A percentile compares a stretch with the other conserved stretches of the same genome.
Evolutionary conservation across 2,888 invertebrate species (phyloP).

Genomic region (Pimpla rufipes): DNA sequence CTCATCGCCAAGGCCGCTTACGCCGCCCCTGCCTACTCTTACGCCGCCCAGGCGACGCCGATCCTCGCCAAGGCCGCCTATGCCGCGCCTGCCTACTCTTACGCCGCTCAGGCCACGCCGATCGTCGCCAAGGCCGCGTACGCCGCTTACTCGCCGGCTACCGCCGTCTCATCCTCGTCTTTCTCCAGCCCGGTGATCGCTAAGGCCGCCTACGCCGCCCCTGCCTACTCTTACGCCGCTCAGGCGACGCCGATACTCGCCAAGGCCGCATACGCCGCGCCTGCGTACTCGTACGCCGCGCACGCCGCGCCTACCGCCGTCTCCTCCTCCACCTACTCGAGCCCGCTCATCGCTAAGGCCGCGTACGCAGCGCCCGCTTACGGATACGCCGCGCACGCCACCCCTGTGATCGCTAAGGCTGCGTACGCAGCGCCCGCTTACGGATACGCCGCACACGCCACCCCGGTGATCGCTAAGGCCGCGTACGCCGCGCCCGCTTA

Average conservation of each 20-base stretch:
- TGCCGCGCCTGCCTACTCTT: constrained; percentile 63
- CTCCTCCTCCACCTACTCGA: constrained; percentile 48
- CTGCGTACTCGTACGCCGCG: constrained; percentile 61
- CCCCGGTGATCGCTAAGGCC: constrained; percentile 70
- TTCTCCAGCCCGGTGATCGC: constrained; percentile 65
- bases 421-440: constrained; percentile 65
- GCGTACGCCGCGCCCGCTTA: constrained; percentile 68
- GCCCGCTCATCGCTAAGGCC: constrained; percentile 66
- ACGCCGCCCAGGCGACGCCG: constrained; percentile 70
- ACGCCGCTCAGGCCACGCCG: constrained; percentile 64
- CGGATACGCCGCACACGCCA: constrained; percentile 51
- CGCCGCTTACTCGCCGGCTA: constrained; percentile 53
- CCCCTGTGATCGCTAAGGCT: constrained; percentile 70
- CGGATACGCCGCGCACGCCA: constrained; percentile 69
- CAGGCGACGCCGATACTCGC: constrained; percentile 64
- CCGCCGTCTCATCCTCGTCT: constrained; percentile 57
- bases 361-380: constrained; percentile 65
- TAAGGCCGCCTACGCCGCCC: constrained; percentile 54
- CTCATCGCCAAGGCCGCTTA: constrained; percentile 71
- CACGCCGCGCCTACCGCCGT: constrained; percentile 29
- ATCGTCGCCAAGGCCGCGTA: constrained; percentile 56
- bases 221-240: constrained; percentile 69
- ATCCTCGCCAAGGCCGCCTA: constrained; percentile 62
- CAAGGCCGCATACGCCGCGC: constrained; percentile 52
- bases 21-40: constrained; percentile 51